Percentiles rank a stretch among this genome's conserved stretches.
phyloP scores from a whole-genome alignment of 2,113 vertebrate species.

The Fulmarus glacialis region DNA sequence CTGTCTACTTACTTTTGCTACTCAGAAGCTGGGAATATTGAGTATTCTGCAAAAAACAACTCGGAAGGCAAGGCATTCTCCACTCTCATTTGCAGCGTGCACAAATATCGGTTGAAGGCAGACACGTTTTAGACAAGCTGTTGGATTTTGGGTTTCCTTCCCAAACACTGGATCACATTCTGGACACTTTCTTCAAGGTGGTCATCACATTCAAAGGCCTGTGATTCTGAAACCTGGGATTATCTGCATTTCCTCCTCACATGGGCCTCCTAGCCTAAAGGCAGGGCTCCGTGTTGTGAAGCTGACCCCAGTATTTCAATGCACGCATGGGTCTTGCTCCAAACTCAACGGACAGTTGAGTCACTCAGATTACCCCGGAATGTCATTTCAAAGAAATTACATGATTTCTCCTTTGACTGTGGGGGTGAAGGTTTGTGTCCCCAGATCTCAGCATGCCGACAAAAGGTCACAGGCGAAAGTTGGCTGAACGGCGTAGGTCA shows the following conservation, averaged over 20 bases:
- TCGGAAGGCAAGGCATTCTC: background rate
- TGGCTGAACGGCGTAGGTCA: background rate
- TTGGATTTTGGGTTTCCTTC: background rate
- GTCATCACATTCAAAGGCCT: background rate
- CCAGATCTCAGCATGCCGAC: background rate
- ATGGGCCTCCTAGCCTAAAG: background rate
- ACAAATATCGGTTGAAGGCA: background rate
- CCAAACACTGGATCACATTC: background rate
- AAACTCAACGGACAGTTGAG: background rate
- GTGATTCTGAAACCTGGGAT: background rate
- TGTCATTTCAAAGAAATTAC: background rate
- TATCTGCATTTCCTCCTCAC: background rate
- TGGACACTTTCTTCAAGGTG: background rate
- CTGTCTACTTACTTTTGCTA: background rate
- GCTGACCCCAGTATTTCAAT: background rate
- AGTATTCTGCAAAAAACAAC: background rate
- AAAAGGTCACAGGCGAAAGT: background rate
- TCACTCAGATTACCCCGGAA: rapidly evolving
- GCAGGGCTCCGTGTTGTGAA: background rate
- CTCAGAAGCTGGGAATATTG: background rate
- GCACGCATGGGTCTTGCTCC: rapidly evolving
- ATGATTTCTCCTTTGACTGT: background rate
- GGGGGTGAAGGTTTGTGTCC: background rate
- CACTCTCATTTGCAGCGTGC: background rate
- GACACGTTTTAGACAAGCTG: background rate